A percentile compares a stretch with the other conserved stretches of the same genome.
phyloP scores from a whole-genome alignment of 2,797 vertebrate species.

The Crax fasciolata region DNA sequence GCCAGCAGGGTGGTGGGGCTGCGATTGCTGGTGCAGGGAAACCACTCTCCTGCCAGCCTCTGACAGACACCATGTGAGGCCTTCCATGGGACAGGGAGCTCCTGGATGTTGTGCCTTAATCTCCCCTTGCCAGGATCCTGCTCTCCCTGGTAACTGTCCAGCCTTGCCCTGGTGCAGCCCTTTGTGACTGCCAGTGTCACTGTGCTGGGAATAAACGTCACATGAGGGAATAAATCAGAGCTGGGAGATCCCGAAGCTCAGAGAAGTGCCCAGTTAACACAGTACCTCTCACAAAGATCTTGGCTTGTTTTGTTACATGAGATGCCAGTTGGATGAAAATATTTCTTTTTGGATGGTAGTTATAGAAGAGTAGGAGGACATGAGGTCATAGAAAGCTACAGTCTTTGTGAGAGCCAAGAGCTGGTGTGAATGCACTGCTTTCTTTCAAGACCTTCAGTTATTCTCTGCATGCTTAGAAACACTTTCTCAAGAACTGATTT shows the following conservation, averaged over 20 bases:
- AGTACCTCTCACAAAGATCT: not conserved
- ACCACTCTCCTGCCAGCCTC: not conserved
- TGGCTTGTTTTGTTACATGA: not conserved
- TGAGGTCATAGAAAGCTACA: conserved; percentile 41
- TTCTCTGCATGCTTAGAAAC: conserved; percentile 43
- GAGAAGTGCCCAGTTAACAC: not conserved
- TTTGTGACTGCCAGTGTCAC: not conserved
- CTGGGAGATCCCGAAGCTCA: not conserved
- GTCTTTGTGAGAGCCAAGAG: conserved; percentile 37
- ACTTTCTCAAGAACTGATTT: conserved; percentile 43
- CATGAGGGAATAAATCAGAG: not conserved
- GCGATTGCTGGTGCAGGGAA: not conserved
- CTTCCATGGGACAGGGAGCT: not conserved
- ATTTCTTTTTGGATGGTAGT: conserved; percentile 40
- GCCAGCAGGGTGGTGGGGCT: not conserved
- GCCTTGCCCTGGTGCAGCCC: not conserved
- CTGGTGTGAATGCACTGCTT: conserved; percentile 42
- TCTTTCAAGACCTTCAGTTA: conserved; percentile 36
- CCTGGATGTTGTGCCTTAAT: not conserved
- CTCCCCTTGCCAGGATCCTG: not conserved
- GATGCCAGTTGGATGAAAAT: conserved; percentile 38
- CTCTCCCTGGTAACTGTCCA: not conserved
- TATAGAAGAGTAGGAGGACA: conserved; percentile 1
- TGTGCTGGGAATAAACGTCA: not conserved
- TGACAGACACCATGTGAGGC: not conserved